Evolutionary conservation across 2,888 invertebrate species (phyloP).

Genomic region (Zeuzera pyrina): DNA sequence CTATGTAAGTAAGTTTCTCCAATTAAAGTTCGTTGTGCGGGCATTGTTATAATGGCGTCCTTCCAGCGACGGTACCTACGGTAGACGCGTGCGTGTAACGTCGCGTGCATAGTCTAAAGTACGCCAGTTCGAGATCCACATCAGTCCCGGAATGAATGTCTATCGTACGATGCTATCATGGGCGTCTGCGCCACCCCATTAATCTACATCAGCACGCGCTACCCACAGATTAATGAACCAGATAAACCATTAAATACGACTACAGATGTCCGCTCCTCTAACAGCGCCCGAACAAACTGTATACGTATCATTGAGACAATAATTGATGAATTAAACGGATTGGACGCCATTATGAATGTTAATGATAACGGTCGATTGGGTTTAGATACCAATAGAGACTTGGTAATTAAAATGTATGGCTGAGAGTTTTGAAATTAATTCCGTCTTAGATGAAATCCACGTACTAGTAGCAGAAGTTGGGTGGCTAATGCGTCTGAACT

Average conservation of each 20-base stretch:
- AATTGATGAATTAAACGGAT: slow-evolving; percentile 61
- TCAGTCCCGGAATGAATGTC: slow-evolving; percentile 52
- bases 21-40: too few species aligned
- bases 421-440: slow-evolving; percentile 44
- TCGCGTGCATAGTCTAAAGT: slow-evolving; percentile 35
- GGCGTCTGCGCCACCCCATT: slow-evolving; percentile 59
- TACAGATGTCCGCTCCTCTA: slow-evolving; percentile 53
- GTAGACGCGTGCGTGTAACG: slow-evolving; percentile 15
- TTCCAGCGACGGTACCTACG: too few species aligned
- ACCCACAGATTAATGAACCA: slow-evolving; percentile 65
- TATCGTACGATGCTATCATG: slow-evolving; percentile 55
- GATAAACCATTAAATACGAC: slow-evolving; percentile 66
- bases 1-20: too few species aligned
- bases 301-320: slow-evolving; percentile 33
- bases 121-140: slow-evolving; percentile 39
- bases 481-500: slow-evolving; percentile 28
- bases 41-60: too few species aligned
- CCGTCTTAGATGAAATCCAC: slow-evolving; percentile 29
- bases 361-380: slow-evolving; percentile 47
- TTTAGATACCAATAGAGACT: slow-evolving; percentile 28
- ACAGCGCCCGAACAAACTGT: slow-evolving; percentile 34
- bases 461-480: slow-evolving; percentile 32
- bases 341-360: slow-evolving; percentile 54
- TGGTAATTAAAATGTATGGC: slow-evolving; percentile 62
- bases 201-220: slow-evolving; percentile 70